Evolutionary conservation across 2,888 invertebrate genomes (phyloP).

Genomic region (Drosophila mayaguana): DNA sequence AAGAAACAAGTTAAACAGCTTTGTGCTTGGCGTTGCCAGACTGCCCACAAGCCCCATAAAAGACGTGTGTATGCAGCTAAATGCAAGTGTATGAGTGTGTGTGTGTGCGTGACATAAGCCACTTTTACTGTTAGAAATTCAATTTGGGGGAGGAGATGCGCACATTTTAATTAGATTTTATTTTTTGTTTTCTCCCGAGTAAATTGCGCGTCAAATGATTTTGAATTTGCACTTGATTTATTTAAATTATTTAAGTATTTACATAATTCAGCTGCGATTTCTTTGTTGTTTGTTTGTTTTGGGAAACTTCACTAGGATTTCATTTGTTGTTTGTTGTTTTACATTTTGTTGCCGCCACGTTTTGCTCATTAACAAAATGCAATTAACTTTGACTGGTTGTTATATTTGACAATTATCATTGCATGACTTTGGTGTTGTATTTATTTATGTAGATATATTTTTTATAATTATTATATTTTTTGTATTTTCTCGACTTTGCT

Average conservation of each 20-base stretch:
- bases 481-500: constrained; percentile 25
- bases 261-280: constrained; percentile 55
- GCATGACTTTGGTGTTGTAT: constrained; percentile 53
- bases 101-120: constrained; percentile 72
- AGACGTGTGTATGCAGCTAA: constrained; percentile 26
- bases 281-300: constrained; percentile 31
- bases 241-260: constrained; percentile 42
- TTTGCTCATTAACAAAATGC: constrained; percentile 68
- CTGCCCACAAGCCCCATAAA: constrained; percentile 46
- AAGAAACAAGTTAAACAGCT: constrained; percentile 78
- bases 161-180: constrained; percentile 33
- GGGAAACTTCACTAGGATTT: constrained; percentile 51
- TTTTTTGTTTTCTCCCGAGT: background rate
- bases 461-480: constrained; percentile 29
- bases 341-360: constrained; percentile 78
- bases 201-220: constrained; percentile 52
- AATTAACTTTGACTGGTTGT: constrained; percentile 54
- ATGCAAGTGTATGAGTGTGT: constrained; percentile 31
- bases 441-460: constrained; percentile 21
- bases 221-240: constrained; percentile 32
- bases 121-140: constrained; percentile 79
- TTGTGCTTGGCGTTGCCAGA: constrained; percentile 70
- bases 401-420: constrained; percentile 58
- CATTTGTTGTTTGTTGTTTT: constrained; percentile 38
- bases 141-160: constrained; percentile 60